Percentiles rank a stretch among this genome's conserved stretches.
Evolutionary conservation across 2,888 invertebrate species (phyloP).

Genomic region (Rhingia campestris): DNA sequence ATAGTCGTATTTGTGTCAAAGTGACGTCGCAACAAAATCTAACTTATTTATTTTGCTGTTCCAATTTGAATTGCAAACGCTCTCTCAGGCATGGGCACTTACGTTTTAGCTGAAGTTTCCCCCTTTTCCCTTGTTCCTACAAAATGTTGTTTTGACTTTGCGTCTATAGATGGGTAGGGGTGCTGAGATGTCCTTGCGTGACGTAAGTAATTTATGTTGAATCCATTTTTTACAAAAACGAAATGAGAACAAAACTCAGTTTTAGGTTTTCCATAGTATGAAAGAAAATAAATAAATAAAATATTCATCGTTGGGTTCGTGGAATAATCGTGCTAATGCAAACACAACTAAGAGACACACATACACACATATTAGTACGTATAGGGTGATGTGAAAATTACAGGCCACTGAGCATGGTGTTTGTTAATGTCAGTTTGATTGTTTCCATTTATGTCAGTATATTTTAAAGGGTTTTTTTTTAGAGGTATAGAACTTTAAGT

Average conservation of each 20-base stretch:
- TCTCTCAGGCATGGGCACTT: conserved; percentile 41
- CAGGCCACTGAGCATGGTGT: no score
- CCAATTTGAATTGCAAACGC: conserved; percentile 58
- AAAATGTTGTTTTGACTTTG: conserved; percentile 42
- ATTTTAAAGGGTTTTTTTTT: no score
- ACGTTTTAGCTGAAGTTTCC: background rate
- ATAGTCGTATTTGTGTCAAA: conserved; percentile 27
- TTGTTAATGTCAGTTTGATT: no score
- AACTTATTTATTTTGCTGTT: conserved; percentile 52
- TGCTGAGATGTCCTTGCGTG: conserved; percentile 51
- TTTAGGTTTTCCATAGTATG: conserved; percentile 7
- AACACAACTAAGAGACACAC: background rate
- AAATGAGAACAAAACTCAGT: conserved; percentile 43
- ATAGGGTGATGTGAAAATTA: conserved; percentile 31
- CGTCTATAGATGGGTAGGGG: background rate
- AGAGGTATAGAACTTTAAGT: no score
- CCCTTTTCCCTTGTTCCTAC: background rate
- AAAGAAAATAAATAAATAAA: conserved; percentile 22
- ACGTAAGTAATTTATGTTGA: conserved; percentile 51
- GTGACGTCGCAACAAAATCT: conserved; percentile 41
- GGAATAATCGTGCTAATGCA: background rate
- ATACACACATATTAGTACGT: conserved; percentile 12
- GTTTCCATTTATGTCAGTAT: no score
- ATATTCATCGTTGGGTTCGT: conserved; percentile 40
- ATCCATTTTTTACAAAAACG: background rate